Conservation (phyloP, 2,888 invertebrate genomes). For the Sarcophaga rosellei region DNA sequence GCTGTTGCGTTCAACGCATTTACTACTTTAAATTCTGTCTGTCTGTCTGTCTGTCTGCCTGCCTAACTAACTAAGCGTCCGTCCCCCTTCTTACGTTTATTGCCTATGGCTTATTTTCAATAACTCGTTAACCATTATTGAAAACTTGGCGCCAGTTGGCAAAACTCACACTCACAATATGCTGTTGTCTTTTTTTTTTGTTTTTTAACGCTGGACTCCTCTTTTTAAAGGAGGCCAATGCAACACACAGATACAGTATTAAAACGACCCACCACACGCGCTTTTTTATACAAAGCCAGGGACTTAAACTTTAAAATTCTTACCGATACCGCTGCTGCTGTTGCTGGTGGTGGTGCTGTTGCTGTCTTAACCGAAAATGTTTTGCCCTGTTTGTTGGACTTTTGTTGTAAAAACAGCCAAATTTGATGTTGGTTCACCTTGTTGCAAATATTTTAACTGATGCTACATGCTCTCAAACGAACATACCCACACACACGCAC, state of each 20-base stretch:
- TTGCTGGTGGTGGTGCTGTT: not conserved
- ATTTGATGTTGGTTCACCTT: slow-evolving; percentile 58
- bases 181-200: not conserved
- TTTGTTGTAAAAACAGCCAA: slow-evolving; percentile 54
- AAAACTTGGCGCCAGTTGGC: slow-evolving; percentile 81
- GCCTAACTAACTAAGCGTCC: not conserved
- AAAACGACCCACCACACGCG: slow-evolving; percentile 65
- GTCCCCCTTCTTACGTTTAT: slow-evolving; percentile 3
- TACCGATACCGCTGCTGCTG: slow-evolving; percentile 21
- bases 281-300: slow-evolving; percentile 9
- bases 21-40: slow-evolving; percentile 42
- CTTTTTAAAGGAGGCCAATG: slow-evolving; percentile 6
- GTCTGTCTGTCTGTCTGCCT: slow-evolving; percentile 3
- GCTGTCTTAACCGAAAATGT: slow-evolving; percentile 25
- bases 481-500: not conserved
- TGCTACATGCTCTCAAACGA: slow-evolving; percentile 2
- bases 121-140: slow-evolving; percentile 80
- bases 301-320: slow-evolving; percentile 24
- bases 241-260: slow-evolving; percentile 41
- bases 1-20: slow-evolving; percentile 69
- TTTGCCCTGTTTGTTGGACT: slow-evolving; percentile 42
- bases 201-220: slow-evolving; percentile 1
- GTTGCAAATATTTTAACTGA: slow-evolving; percentile 19
- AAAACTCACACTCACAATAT: slow-evolving; percentile 70
- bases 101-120: slow-evolving; percentile 75